phyloP scores from a whole-genome alignment of 2,113 vertebrate genomes.

The Lates calcarifer region DNA sequence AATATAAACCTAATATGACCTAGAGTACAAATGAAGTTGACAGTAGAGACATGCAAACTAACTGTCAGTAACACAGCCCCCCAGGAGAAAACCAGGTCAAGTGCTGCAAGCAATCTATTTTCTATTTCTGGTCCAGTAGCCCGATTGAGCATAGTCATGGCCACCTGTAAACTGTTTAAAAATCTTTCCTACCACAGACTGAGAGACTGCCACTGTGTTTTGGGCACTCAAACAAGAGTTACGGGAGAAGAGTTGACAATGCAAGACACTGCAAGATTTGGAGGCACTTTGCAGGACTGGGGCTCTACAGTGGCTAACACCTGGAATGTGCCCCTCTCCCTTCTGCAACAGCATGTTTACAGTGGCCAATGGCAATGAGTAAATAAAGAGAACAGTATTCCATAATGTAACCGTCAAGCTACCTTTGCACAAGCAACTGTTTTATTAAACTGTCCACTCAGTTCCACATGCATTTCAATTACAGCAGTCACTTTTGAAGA shows the following conservation, averaged over 20 bases:
- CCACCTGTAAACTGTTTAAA: conserved; percentile 30
- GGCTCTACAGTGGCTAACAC: not conserved
- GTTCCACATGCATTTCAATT: too few species aligned
- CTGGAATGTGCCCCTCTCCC: not conserved
- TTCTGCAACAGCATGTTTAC: not conserved
- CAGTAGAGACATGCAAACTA: conserved; percentile 31
- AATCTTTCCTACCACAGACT: not conserved
- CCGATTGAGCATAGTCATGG: not conserved
- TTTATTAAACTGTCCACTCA: too few species aligned
- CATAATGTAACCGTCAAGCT: not conserved
- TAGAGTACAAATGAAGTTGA: conserved; percentile 24
- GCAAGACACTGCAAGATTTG: not conserved
- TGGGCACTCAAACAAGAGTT: not conserved
- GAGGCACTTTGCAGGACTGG: not conserved
- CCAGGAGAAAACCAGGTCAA: conserved; percentile 14
- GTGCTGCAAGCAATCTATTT: conserved; percentile 40
- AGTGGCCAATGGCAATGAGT: not conserved
- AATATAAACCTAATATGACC: too few species aligned
- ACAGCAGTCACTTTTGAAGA: too few species aligned
- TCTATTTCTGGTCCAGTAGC: conserved; percentile 20
- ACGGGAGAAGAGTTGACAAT: not conserved
- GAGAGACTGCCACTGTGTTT: not conserved
- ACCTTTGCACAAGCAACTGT: not conserved
- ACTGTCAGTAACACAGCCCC: conserved; percentile 25
- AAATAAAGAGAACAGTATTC: not conserved